Base-by-base conservation (phyloP, 1,140 invertebrate species). In the Drosophila sturtevanti region DNA sequence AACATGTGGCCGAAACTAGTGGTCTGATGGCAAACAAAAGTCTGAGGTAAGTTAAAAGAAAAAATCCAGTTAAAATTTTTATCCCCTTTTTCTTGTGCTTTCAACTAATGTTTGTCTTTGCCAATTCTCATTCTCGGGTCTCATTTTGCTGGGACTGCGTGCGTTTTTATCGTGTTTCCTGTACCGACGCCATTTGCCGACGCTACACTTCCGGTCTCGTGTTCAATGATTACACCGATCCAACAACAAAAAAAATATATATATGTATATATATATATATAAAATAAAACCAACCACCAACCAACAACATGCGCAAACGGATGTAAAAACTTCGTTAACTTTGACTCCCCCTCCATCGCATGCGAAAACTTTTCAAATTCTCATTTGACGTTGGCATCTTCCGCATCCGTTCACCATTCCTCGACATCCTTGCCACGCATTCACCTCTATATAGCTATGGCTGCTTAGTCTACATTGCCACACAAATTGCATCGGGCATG, bases 401-500 rank as follows among this genome's bases (percentile, higher is more conserved):
- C 61, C 79, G 41, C 69, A 79, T 79, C 67, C 77, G 61, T 52
- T 76, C 14, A 54, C 41, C 58, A 37, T 66, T n/a, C 59, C 60
- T n/a, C 58, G 22, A 7, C 16, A 24, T 31, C 54, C 31, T 18
- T 37, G 31, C 14, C 14, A 18, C 27, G 37, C 27, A 44, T 35
- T 24, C 68, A 55, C 55, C 60, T 52, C n/a, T 55, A 59, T 54
- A 67, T 64, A 96, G 94, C 92, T 94, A 95, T 90, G 95, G 95
- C 56, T 95, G 95, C 87, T 92, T 96, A 82, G 94, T 96, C 74
- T 95, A 95, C 86, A 95, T 96, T 92, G 95, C 95, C 51, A 95
- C 94, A 68, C 96, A 97, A 93, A 96, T 97, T 90, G 95, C 96
- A 72, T 95, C 95, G 69, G 96, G 96, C 64, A 97, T 97, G 96